Percentiles rank a stretch among this genome's conserved stretches.
Conservation (phyloP, 2,888 invertebrate genomes). For the Deilephila porcellus region DNA sequence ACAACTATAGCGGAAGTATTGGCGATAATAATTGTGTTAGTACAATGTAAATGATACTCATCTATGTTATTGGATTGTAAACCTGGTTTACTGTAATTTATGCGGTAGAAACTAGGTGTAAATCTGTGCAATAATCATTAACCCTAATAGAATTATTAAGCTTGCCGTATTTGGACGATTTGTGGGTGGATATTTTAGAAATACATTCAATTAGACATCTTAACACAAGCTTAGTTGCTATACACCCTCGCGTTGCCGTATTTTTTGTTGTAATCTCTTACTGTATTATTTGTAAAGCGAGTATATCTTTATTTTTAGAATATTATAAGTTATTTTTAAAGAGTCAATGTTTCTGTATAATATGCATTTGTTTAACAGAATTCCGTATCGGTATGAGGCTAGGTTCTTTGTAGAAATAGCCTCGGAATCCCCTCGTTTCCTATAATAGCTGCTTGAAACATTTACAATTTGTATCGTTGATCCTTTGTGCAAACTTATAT, state of each 20-base stretch:
- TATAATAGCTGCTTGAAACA: background rate
- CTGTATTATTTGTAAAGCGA: too few relatives aligned
- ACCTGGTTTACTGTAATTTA: background rate
- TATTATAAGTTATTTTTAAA: too few relatives aligned
- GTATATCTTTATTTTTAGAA: too few relatives aligned
- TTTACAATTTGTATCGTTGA: background rate
- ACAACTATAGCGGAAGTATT: too few relatives aligned
- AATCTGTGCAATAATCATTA: constrained; percentile 3
- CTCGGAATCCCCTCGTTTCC: background rate
- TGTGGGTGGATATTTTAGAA: background rate
- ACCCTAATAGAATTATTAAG: constrained; percentile 6
- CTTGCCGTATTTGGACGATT: background rate
- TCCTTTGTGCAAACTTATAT: background rate
- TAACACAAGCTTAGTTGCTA: too few relatives aligned
- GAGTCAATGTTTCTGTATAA: background rate
- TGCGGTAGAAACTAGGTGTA: background rate
- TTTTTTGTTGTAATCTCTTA: too few relatives aligned
- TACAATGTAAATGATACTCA: background rate
- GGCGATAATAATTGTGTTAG: too few relatives aligned
- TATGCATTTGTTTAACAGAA: background rate
- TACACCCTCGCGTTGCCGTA: too few relatives aligned
- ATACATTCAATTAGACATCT: too few relatives aligned
- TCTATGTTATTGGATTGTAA: background rate
- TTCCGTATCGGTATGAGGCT: background rate
- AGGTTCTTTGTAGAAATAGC: background rate